Percentiles rank a stretch among this genome's conserved stretches.
phyloP scores from a whole-genome alignment of 2,797 vertebrate species.

The Poeciliopsis presidionis region DNA sequence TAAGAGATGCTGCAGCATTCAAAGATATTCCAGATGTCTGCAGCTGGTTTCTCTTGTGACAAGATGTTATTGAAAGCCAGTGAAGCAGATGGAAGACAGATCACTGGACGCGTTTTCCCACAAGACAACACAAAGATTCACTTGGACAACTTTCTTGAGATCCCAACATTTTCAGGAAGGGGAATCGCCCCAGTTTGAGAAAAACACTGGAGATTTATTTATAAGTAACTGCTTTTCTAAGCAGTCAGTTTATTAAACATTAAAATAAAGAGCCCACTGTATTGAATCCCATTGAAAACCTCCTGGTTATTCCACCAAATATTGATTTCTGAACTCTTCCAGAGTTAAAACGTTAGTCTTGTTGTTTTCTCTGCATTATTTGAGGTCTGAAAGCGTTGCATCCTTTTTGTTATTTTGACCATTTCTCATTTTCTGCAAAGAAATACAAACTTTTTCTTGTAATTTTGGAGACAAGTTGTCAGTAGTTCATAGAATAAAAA shows the following conservation, averaged over 20 bases:
- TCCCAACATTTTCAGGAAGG: conserved; percentile 8
- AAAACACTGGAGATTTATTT: background rate
- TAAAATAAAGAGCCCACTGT: too few relatives aligned
- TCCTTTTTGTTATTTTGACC: too few relatives aligned
- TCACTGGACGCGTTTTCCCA: conserved; percentile 32
- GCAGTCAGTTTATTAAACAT: background rate
- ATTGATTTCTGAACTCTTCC: too few relatives aligned
- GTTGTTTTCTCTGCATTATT: too few relatives aligned
- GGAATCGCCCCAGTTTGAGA: conserved; percentile 4
- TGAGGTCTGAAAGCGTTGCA: too few relatives aligned
- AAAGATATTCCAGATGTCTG: conserved; percentile 25
- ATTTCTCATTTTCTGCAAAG: too few relatives aligned
- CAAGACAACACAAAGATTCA: conserved; percentile 45
- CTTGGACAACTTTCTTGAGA: conserved; percentile 11
- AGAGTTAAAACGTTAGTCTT: too few relatives aligned
- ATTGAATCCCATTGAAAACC: too few relatives aligned
- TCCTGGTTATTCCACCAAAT: too few relatives aligned
- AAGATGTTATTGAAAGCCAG: conserved; percentile 43
- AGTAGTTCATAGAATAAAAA: too few relatives aligned
- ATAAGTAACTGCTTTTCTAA: background rate
- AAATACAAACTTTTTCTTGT: too few relatives aligned
- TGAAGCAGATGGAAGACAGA: conserved; percentile 36
- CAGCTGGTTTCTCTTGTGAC: conserved; percentile 27
- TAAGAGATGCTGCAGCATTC: conserved; percentile 31
- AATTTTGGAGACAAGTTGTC: too few relatives aligned